Conservation (phyloP, 2,888 invertebrate genomes). For the Polydrusus cervinus region DNA sequence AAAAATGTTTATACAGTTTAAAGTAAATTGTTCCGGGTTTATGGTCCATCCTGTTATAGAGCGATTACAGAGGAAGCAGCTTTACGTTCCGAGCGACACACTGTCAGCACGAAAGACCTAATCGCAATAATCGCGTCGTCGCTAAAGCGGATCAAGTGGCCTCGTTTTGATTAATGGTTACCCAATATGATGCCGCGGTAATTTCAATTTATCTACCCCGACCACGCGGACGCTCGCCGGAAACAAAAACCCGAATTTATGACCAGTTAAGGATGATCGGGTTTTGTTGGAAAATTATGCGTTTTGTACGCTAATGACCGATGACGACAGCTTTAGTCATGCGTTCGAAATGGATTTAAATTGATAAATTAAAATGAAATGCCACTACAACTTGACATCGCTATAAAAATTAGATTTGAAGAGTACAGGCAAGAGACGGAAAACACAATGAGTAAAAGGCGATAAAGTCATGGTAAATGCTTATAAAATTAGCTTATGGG, state of each 20-base stretch:
- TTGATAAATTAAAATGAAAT: slow-evolving; percentile 4
- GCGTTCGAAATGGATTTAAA: slow-evolving; percentile 34
- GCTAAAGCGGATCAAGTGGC: slow-evolving; percentile 55
- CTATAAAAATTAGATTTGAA: too few species aligned
- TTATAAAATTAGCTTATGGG: too few species aligned
- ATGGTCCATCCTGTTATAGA: neutral
- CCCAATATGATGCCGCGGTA: slow-evolving; percentile 65
- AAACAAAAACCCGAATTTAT: slow-evolving; percentile 55
- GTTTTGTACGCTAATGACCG: slow-evolving; percentile 52
- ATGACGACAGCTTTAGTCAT: slow-evolving; percentile 53
- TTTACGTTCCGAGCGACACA: slow-evolving; percentile 37
- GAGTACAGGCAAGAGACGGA: too few species aligned
- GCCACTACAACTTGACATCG: neutral
- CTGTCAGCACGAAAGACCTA: slow-evolving; percentile 45
- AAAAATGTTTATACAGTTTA: too few species aligned
- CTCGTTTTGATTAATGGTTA: slow-evolving; percentile 65
- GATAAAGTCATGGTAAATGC: too few species aligned
- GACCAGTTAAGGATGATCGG: slow-evolving; percentile 53
- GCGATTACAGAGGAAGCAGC: slow-evolving; percentile 38
- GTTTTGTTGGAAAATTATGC: slow-evolving; percentile 53
- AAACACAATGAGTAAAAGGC: too few species aligned
- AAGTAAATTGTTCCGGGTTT: too few species aligned
- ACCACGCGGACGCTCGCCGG: slow-evolving; percentile 51
- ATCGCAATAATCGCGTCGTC: slow-evolving; percentile 50
- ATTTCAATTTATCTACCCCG: slow-evolving; percentile 55